Evolutionary conservation across 2,113 vertebrate species (phyloP), one percentile per base, ranked within the genome.

Genomic region (Grammomys surdaster): DNA sequence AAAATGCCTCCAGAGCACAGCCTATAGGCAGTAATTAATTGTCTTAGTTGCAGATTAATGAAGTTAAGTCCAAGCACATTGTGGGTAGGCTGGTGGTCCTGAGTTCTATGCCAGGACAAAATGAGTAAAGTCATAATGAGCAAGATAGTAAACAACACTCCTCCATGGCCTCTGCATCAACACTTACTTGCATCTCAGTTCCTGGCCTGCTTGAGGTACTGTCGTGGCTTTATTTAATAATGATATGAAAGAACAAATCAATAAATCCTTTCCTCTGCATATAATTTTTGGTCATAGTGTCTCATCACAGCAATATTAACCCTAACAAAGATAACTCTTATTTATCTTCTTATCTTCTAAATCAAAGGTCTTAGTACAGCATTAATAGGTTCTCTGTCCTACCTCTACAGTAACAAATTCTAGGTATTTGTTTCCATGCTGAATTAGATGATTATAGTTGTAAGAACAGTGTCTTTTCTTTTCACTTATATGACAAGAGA

Each of bases 61-160:
- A 58, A 22, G 2, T n/a, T n/a, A n/a, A 20, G 31, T 80, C 31
- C 31, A 69, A 54, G 28, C 0, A 80, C 17, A 54, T 7, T 80
- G 31, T 54, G 17, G 4, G 48, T 36, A 17, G 16, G 17, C 8
- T 54, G 4, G 3, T 80, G 31, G 3, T 77, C 26, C 3, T 51
- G 26, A 12, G 6, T 51, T 81, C 20, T n/a, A 58, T n/a, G 36
- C 24, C 10, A 58, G n/a, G 22, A 24, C 20, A 81, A 58, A 12
- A 20, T n/a, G 3, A 24, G 36, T 1, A 2, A 81, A 81, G 9
- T 11, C 33, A n/a, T 14, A 3, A n/a, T 20, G 5, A n/a, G 0
- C 24, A 63, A 19, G 1, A 0, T 5, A 58, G 36, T n/a, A 58
- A 82, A 1, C 20, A 82, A 28, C n/a, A 28, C 7, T 60, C 7